These are phyloP conservation scores for Didymodactylos carnosus DNA, from an alignment of 2,888 invertebrate genomes.

Conservation along the genomic window DNA sequence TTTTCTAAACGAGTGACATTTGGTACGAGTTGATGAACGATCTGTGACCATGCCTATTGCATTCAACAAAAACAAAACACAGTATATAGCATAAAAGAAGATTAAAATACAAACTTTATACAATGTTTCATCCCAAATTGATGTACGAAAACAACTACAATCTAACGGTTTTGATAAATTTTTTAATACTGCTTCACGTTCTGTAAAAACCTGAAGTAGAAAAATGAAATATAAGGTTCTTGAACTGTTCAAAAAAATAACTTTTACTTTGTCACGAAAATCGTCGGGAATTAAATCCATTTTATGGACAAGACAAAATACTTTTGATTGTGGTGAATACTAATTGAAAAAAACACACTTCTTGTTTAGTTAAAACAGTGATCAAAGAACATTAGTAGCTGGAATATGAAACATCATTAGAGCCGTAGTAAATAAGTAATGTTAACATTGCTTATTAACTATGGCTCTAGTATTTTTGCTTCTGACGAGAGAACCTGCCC, in stretches of 20 bases:
- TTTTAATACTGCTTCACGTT: constrained; percentile 70
- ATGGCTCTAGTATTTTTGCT: no score
- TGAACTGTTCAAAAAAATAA: no score
- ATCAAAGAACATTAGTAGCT: no score
- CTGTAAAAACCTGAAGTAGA: constrained; percentile 53
- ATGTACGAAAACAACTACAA: constrained; percentile 87
- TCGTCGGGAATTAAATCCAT: constrained; percentile 96
- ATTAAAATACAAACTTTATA: constrained; percentile 41
- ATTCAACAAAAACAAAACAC: background rate
- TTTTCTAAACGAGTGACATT: constrained; percentile 86
- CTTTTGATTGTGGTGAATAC: constrained; percentile 86
- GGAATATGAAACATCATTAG: no score
- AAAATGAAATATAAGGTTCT: no score
- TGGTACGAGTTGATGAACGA: constrained; percentile 93
- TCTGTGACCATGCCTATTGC: constrained; percentile 76
- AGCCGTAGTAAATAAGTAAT: no score
- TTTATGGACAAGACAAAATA: constrained; percentile 94
- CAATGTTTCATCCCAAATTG: constrained; percentile 98
- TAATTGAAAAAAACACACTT: no score
- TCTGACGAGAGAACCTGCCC: no score
- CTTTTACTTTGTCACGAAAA: constrained; percentile 55
- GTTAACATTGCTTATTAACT: no score
- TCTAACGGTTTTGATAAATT: constrained; percentile 68
- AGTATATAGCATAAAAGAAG: background rate
- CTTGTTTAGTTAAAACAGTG: no score